phyloP scores from a whole-genome alignment of 2,113 vertebrate genomes.

The Alaudala cheleensis region DNA sequence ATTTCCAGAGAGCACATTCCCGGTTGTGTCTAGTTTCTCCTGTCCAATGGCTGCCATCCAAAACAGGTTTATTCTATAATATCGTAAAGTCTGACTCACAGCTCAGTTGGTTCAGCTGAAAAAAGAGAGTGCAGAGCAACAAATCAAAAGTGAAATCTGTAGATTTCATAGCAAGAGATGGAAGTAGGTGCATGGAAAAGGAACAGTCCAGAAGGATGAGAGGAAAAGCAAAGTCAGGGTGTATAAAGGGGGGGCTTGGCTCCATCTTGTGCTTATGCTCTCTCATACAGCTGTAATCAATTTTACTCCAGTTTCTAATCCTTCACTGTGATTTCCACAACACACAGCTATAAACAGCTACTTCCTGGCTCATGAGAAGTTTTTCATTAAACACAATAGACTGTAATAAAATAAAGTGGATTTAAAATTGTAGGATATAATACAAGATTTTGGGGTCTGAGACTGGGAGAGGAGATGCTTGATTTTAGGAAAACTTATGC shows the following conservation, averaged over 20 bases:
- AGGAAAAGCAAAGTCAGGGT: slow-evolving; percentile 16
- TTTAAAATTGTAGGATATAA: slow-evolving; percentile 60
- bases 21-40: slow-evolving; percentile 60
- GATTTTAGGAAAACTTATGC: background rate
- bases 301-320: slow-evolving; percentile 68
- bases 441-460: background rate
- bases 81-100: slow-evolving; percentile 49
- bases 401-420: slow-evolving; percentile 50
- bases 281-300: slow-evolving; percentile 43
- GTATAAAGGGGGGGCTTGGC: background rate
- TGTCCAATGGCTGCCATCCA: slow-evolving; percentile 55
- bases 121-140: background rate
- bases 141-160: slow-evolving; percentile 32
- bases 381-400: slow-evolving; percentile 70
- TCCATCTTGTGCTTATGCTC: background rate
- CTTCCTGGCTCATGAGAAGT: slow-evolving; percentile 64
- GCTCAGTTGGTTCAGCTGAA: slow-evolving; percentile 30
- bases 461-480: background rate
- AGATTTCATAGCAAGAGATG: slow-evolving; percentile 1
- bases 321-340: slow-evolving; percentile 71
- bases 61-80: slow-evolving; percentile 61
- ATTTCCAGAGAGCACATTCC: slow-evolving; percentile 58
- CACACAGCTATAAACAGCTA: slow-evolving; percentile 67
- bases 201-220: background rate
- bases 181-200: slow-evolving; percentile 29